Conservation (phyloP, 2,113 vertebrate species). For the Bubo blakistoni region DNA sequence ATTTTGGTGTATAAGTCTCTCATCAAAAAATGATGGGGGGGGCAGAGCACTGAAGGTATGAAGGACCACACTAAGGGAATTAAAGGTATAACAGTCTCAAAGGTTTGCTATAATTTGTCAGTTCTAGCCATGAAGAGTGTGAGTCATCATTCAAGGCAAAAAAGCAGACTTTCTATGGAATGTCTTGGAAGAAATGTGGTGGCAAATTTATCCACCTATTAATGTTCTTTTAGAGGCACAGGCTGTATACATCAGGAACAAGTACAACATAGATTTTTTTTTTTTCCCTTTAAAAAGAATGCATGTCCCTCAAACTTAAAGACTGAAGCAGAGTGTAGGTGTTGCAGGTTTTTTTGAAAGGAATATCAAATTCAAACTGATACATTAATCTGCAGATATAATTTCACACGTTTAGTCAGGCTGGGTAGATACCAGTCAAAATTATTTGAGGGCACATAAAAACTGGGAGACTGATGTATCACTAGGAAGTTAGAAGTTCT, state of each 20-base stretch:
- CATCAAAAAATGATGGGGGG: background rate
- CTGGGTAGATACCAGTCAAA: background rate
- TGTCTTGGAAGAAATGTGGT: background rate
- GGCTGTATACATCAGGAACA: background rate
- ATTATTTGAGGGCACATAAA: background rate
- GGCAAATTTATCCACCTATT: background rate
- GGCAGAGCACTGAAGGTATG: background rate
- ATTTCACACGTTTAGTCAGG: background rate
- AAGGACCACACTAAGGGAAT: background rate
- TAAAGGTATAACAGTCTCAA: background rate
- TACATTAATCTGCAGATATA: background rate
- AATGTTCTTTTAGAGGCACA: background rate
- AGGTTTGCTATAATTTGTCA: background rate
- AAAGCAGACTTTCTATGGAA: background rate
- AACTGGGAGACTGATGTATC: background rate
- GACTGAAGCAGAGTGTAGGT: background rate
- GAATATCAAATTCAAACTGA: background rate
- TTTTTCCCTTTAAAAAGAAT: background rate
- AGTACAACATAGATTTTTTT: background rate
- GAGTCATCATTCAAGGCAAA: background rate
- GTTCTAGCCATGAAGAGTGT: background rate
- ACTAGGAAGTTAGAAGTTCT: background rate
- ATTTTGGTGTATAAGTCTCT: background rate
- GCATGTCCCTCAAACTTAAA: background rate
- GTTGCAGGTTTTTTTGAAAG: accelerated